phyloP scores from a whole-genome alignment of 1,140 invertebrate species.

The Lepidurus apus region DNA sequence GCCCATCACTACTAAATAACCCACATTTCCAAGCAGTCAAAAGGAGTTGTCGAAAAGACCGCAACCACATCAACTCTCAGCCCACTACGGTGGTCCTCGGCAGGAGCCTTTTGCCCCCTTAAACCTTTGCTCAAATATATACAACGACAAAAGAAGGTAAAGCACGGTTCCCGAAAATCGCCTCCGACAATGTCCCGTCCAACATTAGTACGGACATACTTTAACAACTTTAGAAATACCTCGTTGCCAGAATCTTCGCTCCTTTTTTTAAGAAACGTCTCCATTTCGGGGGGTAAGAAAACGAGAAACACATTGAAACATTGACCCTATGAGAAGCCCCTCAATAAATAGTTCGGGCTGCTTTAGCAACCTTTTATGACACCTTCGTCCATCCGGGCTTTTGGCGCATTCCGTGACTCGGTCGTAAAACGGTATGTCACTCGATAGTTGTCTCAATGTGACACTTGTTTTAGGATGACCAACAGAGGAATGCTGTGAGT shows the following conservation, averaged over 20 bases:
- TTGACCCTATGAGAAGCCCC: not conserved
- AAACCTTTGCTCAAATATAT: not conserved
- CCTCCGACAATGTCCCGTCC: constrained; percentile 1
- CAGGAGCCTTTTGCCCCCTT: not conserved
- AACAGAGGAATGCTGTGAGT: constrained; percentile 6
- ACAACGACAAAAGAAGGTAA: not conserved
- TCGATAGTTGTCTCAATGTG: not conserved
- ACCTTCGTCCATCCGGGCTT: not conserved
- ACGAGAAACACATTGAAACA: not conserved
- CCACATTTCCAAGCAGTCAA: not conserved
- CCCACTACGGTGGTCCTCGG: constrained; percentile 6
- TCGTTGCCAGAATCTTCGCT: not conserved
- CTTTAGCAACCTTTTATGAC: constrained; percentile 22
- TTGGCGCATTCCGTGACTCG: not conserved
- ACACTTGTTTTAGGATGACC: not conserved
- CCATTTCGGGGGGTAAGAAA: not conserved
- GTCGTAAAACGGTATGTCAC: constrained; percentile 9
- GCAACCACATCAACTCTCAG: constrained; percentile 9
- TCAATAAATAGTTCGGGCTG: constrained; percentile 10
- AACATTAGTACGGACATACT: not conserved
- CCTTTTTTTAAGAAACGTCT: not conserved
- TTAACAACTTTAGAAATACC: not conserved
- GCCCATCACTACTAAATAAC: not conserved
- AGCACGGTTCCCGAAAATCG: not conserved
- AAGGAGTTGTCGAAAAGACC: not conserved